Conservation (phyloP, 2,113 vertebrate species). For the Melanerpes formicivorus region DNA sequence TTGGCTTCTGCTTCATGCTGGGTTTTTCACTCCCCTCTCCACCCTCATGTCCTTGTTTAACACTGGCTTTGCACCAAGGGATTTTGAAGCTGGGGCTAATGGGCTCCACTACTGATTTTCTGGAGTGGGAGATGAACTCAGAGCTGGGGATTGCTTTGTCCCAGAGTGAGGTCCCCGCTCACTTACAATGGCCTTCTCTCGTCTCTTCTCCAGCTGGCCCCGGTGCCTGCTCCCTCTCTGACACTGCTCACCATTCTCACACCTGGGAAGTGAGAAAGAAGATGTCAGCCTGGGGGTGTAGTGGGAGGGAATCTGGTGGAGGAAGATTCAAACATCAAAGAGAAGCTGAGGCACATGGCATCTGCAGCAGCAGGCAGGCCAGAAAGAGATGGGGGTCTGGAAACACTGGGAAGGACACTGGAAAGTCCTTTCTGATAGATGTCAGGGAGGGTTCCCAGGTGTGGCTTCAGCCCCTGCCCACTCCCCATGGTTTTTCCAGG, state of each 20-base stretch:
- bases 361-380: neutral
- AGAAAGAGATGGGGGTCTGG: neutral
- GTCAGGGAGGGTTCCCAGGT: neutral
- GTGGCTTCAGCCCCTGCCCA: rapidly evolving
- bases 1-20: neutral
- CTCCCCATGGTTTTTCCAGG: neutral
- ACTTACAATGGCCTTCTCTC: conserved; percentile 88
- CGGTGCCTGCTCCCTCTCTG: conserved; percentile 67
- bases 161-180: neutral
- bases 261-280: conserved; percentile 73
- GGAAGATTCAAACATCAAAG: neutral
- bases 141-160: neutral
- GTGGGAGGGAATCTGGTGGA: neutral
- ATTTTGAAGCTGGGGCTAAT: conserved; percentile 5
- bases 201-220: conserved; percentile 83
- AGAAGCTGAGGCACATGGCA: rapidly evolving
- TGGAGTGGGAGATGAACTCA: neutral
- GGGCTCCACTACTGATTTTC: neutral
- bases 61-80: neutral
- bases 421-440: neutral
- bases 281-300: neutral
- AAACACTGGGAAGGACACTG: neutral
- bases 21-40: neutral
- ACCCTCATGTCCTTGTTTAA: neutral
- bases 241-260: conserved; percentile 79